Evolutionary conservation across 2,888 invertebrate genomes (phyloP).

Genomic region (Zelleria hepariella): DNA sequence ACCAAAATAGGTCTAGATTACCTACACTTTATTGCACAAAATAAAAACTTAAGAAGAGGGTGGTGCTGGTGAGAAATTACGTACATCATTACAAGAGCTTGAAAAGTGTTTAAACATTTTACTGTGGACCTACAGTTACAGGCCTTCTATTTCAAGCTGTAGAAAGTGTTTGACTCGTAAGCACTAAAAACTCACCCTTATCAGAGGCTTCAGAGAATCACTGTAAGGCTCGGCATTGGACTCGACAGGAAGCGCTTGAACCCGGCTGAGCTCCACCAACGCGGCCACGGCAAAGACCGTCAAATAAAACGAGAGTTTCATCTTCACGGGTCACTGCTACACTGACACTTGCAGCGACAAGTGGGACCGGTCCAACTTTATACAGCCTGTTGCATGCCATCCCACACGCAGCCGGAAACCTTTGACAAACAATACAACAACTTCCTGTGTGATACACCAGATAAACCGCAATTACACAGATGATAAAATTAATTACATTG

Average conservation of each 20-base stretch:
- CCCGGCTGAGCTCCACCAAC: slow-evolving; percentile 19
- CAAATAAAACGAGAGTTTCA: slow-evolving; percentile 42
- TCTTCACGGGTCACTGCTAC: slow-evolving; percentile 36
- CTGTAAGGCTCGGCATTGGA: slow-evolving; percentile 11
- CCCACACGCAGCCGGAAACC: slow-evolving; percentile 31
- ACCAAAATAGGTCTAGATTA: too few relatives aligned
- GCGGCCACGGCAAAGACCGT: slow-evolving; percentile 32
- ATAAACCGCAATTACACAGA: slow-evolving; percentile 28
- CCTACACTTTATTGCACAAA: too few relatives aligned
- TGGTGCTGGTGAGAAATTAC: too few relatives aligned
- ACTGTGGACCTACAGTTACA: too few relatives aligned
- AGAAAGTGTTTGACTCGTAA: too few relatives aligned
- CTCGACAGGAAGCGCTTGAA: slow-evolving; percentile 16
- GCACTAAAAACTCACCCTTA: slow-evolving; percentile 4
- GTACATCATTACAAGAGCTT: too few relatives aligned
- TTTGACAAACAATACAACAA: slow-evolving; percentile 56
- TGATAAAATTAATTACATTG: slow-evolving; percentile 37
- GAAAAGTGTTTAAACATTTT: too few relatives aligned
- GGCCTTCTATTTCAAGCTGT: too few relatives aligned
- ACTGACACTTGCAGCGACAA: slow-evolving; percentile 21
- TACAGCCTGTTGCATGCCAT: slow-evolving; percentile 37
- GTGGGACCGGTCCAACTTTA: slow-evolving; percentile 26
- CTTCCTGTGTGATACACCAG: slow-evolving; percentile 49
- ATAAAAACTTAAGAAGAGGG: too few relatives aligned
- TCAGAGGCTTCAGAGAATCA: slow-evolving; percentile 5